Percentiles rank a stretch among this genome's conserved stretches.
Conservation (phyloP, 2,113 vertebrate genomes). For the Dryoscopus gambensis region DNA sequence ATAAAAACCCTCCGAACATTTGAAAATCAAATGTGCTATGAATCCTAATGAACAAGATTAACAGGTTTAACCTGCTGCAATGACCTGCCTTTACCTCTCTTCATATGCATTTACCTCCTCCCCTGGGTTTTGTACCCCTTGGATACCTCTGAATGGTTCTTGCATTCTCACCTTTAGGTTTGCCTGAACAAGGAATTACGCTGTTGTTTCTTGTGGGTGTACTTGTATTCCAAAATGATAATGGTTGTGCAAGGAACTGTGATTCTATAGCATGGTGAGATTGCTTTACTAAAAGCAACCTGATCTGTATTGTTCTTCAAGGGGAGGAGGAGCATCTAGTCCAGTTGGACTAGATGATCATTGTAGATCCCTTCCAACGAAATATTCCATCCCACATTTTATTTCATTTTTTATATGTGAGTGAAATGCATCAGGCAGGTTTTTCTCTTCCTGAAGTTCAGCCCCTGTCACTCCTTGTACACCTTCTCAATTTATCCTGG, state of each 20-base stretch:
- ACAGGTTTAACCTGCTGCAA: constrained; percentile 40
- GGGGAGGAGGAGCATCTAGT: not conserved
- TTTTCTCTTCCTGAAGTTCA: not conserved
- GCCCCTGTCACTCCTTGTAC: not conserved
- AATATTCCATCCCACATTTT: not conserved
- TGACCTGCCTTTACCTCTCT: constrained; percentile 6
- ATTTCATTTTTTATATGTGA: not conserved
- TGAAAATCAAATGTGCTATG: constrained; percentile 13
- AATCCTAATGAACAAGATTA: constrained; percentile 28
- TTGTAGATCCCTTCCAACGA: not conserved
- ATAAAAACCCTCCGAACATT: not conserved
- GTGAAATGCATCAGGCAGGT: not conserved
- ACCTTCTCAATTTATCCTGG: not conserved
- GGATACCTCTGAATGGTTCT: not conserved
- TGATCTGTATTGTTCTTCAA: not conserved
- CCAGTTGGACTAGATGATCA: not conserved
- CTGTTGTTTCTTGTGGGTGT: not conserved
- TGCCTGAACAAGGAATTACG: not conserved
- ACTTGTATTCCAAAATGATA: not conserved
- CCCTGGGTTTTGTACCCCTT: not conserved
- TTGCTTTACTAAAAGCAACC: not conserved
- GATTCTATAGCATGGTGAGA: not conserved
- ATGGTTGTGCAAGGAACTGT: not conserved
- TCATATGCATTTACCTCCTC: not conserved
- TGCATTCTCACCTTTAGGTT: not conserved